Evolutionary conservation across 1,140 invertebrate genomes (phyloP).

Genomic region (Akabosia matsudoensis): DNA sequence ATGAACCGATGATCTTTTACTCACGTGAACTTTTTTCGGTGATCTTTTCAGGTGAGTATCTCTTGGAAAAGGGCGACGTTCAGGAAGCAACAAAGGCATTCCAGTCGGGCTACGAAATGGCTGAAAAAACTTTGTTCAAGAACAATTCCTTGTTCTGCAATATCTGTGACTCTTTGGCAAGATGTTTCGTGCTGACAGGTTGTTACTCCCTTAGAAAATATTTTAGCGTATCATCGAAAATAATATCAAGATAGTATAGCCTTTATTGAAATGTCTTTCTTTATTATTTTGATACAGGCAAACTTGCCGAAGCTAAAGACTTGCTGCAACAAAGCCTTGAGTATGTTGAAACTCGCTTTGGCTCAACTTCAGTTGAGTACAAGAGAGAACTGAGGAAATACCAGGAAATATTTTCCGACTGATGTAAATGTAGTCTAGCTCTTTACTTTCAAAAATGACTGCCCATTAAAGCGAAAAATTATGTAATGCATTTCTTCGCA

Average conservation of each 20-base stretch:
- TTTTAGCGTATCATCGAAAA: too few relatives aligned
- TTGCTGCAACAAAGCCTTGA: conserved; percentile 55
- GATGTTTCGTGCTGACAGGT: conserved; percentile 53
- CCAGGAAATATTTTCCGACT: background rate
- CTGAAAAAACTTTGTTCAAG: conserved; percentile 54
- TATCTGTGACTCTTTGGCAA: conserved; percentile 56
- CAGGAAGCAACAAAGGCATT: conserved; percentile 53
- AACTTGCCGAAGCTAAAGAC: conserved; percentile 52
- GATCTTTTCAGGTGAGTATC: conserved; percentile 46
- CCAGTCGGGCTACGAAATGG: conserved; percentile 52
- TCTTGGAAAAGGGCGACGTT: conserved; percentile 47
- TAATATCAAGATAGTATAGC: too few relatives aligned
- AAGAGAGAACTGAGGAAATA: conserved; percentile 54
- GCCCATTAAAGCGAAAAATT: too few relatives aligned
- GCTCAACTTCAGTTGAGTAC: conserved; percentile 58
- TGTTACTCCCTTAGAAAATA: too few relatives aligned
- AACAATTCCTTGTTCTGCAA: conserved; percentile 54
- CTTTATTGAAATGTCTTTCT: too few relatives aligned
- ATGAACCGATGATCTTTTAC: too few relatives aligned
- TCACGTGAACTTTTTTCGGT: conserved; percentile 15
- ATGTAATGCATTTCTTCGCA: too few relatives aligned
- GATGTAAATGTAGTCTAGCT: too few relatives aligned
- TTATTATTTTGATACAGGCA: conserved; percentile 48
- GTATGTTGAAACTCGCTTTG: conserved; percentile 56
- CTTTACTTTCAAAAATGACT: too few relatives aligned